Percentiles rank a stretch among this genome's conserved stretches.
Evolutionary conservation across 2,113 vertebrate species (phyloP).

Genomic region (Chunga burmeisteri): DNA sequence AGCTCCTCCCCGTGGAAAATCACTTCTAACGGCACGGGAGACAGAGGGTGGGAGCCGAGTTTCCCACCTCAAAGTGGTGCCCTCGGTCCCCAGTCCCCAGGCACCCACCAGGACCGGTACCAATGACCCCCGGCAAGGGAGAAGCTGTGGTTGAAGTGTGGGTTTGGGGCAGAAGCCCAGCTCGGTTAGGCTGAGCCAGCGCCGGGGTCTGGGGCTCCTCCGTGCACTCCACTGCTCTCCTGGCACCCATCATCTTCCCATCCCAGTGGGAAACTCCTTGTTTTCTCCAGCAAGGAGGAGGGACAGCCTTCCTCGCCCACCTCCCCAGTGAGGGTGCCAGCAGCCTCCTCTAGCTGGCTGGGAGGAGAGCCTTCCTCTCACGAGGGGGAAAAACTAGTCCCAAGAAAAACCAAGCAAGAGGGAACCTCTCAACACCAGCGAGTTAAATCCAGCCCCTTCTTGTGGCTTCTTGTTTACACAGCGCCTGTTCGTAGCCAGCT

Average conservation of each 20-base stretch:
- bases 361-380: background rate
- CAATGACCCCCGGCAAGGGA: background rate
- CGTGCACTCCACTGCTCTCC: background rate
- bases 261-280: background rate
- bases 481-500: background rate
- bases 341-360: background rate
- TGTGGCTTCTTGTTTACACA: background rate
- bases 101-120: rapidly evolving
- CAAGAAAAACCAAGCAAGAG: background rate
- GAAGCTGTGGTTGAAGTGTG: background rate
- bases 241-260: background rate
- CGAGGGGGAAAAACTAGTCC: background rate
- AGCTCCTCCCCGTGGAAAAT: background rate
- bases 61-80: background rate
- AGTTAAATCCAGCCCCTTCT: background rate
- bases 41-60: background rate
- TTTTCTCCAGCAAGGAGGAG: background rate
- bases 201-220: background rate
- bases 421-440: background rate
- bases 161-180: background rate
- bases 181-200: rapidly evolving
- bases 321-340: background rate
- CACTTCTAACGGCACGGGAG: rapidly evolving
- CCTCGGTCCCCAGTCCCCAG: rapidly evolving
- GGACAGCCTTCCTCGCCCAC: background rate